phyloP scores from a whole-genome alignment of 2,888 invertebrate genomes.

The Hirtodrosophila confusa region DNA sequence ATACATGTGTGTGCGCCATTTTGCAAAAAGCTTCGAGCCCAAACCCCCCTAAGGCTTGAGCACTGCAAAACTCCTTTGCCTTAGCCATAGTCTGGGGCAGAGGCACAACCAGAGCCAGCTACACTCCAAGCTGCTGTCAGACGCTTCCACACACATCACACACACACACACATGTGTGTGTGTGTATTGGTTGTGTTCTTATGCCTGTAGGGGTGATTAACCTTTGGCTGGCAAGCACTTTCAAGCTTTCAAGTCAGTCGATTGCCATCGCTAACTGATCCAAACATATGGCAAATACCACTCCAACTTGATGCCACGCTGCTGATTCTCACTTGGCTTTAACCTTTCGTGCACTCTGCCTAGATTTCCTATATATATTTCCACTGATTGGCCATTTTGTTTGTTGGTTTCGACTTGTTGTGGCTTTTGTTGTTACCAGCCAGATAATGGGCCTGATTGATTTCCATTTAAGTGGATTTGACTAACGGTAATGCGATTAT shows the following conservation, averaged over 20 bases:
- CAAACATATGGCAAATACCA: slow-evolving; percentile 41
- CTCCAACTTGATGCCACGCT: not conserved
- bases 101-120: slow-evolving; percentile 1
- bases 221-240: slow-evolving; percentile 67
- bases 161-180: slow-evolving; percentile 17
- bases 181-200: slow-evolving; percentile 16
- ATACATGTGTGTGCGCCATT: slow-evolving; percentile 60
- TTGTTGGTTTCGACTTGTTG: slow-evolving; percentile 34
- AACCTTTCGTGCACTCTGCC: slow-evolving; percentile 36
- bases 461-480: slow-evolving; percentile 67
- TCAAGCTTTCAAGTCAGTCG: slow-evolving; percentile 39
- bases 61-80: slow-evolving; percentile 31
- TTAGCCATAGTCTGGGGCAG: slow-evolving; percentile 7
- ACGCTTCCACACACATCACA: slow-evolving; percentile 22
- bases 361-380: slow-evolving; percentile 39
- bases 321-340: slow-evolving; percentile 19
- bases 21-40: slow-evolving; percentile 63
- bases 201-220: slow-evolving; percentile 73
- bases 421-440: slow-evolving; percentile 30
- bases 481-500: slow-evolving; percentile 69
- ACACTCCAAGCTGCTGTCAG: slow-evolving; percentile 28
- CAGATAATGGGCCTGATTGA: slow-evolving; percentile 69
- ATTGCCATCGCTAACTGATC: slow-evolving; percentile 55
- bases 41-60: slow-evolving; percentile 39
- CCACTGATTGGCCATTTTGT: slow-evolving; percentile 47